Percentiles rank a stretch among this genome's conserved stretches.
phyloP scores from a whole-genome alignment of 2,888 invertebrate genomes.

The Drosophila mercatorum region DNA sequence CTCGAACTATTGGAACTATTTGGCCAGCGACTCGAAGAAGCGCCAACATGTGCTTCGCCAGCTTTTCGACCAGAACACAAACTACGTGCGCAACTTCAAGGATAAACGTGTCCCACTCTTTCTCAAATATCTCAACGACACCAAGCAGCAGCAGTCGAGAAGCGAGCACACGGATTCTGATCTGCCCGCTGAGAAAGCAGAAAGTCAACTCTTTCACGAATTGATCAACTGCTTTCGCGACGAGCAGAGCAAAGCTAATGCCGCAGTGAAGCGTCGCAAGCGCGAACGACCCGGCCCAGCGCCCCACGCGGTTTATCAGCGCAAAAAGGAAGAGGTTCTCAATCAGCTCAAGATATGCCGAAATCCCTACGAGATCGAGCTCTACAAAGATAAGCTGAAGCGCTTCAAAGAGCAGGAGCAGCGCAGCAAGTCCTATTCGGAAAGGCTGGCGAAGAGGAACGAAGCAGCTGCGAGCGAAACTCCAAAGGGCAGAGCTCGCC shows the following conservation, averaged over 20 bases:
- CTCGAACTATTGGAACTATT: constrained; percentile 49
- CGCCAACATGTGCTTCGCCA: constrained; percentile 37
- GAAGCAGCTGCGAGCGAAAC: background rate
- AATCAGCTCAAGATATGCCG: background rate
- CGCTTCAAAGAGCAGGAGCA: constrained; percentile 9
- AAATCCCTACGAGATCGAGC: constrained; percentile 42
- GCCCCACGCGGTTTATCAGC: background rate
- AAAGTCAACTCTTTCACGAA: constrained; percentile 22
- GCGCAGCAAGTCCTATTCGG: too few species aligned
- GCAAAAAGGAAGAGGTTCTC: background rate
- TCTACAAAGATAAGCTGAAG: constrained; percentile 4
- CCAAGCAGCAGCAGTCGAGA: background rate
- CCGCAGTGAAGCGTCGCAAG: constrained; percentile 13
- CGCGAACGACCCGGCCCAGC: background rate
- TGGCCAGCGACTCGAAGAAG: constrained; percentile 45
- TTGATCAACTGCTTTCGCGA: constrained; percentile 36
- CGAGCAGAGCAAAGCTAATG: background rate
- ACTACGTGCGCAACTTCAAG: constrained; percentile 9
- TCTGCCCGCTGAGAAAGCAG: constrained; percentile 1
- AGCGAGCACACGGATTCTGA: background rate
- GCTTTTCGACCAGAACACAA: constrained; percentile 36
- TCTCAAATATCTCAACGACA: background rate
- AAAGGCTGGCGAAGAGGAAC: background rate
- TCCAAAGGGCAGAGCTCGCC: background rate
- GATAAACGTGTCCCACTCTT: background rate